phyloP scores from a whole-genome alignment of 23 tunicate genomes.

The Phallusia fumigata region DNA sequence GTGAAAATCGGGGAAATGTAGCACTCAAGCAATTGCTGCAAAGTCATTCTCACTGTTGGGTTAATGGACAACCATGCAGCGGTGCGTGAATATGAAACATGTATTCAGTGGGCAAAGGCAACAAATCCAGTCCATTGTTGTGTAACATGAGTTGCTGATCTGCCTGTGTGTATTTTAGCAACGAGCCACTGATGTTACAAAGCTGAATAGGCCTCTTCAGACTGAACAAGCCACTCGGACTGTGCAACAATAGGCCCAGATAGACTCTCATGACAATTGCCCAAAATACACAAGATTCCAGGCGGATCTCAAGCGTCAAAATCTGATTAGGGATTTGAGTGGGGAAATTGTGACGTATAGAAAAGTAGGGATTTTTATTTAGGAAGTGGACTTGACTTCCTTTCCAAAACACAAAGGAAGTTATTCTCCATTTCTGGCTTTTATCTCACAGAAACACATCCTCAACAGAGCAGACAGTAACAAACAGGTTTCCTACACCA shows the following conservation, averaged over 20 bases:
- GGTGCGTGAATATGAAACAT: neutral
- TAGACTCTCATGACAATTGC: neutral
- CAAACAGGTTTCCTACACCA: no score
- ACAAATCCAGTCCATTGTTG: neutral
- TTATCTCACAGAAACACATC: no score
- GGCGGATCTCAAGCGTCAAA: neutral
- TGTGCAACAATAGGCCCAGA: neutral
- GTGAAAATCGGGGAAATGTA: neutral
- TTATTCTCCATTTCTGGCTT: no score
- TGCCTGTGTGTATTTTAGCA: neutral
- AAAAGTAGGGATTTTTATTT: neutral
- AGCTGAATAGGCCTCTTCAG: constrained; percentile 5
- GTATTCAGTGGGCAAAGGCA: neutral
- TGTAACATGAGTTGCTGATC: neutral
- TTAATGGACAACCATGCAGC: neutral
- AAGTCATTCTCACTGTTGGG: neutral
- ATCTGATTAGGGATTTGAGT: constrained; percentile 1
- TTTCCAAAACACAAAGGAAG: neutral
- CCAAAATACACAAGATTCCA: neutral
- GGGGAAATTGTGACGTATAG: neutral
- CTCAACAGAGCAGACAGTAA: no score
- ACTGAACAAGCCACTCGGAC: constrained; percentile 8
- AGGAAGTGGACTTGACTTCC: neutral
- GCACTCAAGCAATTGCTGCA: neutral
- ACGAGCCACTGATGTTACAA: neutral